These are phyloP conservation scores for Lethocerus indicus DNA, from an alignment of 1,140 invertebrate genomes.

Conservation along the genomic window DNA sequence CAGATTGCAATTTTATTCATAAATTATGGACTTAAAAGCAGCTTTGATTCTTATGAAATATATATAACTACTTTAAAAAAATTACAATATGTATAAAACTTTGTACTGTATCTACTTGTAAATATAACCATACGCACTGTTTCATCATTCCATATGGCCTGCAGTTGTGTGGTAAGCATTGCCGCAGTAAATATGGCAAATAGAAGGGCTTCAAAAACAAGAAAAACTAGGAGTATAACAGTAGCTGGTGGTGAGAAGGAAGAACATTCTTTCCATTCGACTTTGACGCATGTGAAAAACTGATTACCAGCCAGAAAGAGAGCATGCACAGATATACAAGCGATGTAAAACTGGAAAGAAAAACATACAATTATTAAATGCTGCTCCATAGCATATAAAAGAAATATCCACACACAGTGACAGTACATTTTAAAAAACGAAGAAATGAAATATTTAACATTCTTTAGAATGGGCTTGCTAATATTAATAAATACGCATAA, in stretches of 20 bases:
- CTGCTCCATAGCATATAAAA: too few relatives aligned
- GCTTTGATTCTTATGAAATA: too few relatives aligned
- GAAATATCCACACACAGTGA: too few relatives aligned
- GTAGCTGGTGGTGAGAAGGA: conserved; percentile 87
- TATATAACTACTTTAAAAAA: too few relatives aligned
- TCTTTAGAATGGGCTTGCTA: too few relatives aligned
- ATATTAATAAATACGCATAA: background rate
- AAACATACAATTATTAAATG: too few relatives aligned
- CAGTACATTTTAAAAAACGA: too few relatives aligned
- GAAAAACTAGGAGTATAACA: conserved; percentile 84
- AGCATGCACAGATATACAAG: conserved; percentile 85
- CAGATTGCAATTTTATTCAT: too few relatives aligned
- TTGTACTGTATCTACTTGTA: too few relatives aligned
- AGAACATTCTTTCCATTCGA: conserved; percentile 91
- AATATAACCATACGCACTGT: conserved; percentile 76
- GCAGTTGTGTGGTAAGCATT: conserved; percentile 85
- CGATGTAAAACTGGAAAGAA: conserved; percentile 87
- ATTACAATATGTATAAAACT: too few relatives aligned
- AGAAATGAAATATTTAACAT: too few relatives aligned
- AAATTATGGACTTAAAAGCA: too few relatives aligned
- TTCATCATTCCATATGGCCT: conserved; percentile 97
- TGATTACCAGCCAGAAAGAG: conserved; percentile 83
- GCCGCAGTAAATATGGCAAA: conserved; percentile 98
- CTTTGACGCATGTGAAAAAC: conserved; percentile 81
- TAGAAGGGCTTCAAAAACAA: conserved; percentile 90